These are phyloP conservation scores for Drosophila virilis DNA, from an alignment of 1,140 invertebrate genomes.

Conservation along the genomic window DNA sequence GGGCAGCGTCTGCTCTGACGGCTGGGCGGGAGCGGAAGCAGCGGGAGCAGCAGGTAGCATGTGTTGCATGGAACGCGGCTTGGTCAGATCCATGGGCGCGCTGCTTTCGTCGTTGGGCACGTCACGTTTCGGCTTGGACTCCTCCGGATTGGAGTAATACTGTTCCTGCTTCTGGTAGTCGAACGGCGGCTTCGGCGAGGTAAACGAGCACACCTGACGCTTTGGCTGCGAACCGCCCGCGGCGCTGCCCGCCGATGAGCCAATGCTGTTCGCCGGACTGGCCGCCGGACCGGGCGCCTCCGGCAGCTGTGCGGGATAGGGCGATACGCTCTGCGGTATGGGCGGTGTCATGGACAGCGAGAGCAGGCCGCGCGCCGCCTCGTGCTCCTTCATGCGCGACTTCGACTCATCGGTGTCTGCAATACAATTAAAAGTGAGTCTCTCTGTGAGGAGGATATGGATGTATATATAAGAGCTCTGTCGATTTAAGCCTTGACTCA, in stretches of 20 bases:
- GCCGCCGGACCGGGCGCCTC: conserved; percentile 54
- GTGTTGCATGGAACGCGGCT: conserved; percentile 52
- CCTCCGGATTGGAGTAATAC: conserved; percentile 83
- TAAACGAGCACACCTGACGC: conserved; percentile 76
- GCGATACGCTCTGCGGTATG: conserved; percentile 69
- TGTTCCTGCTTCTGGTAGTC: conserved; percentile 83
- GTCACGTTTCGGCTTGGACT: conserved; percentile 68
- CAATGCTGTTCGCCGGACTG: conserved; percentile 71
- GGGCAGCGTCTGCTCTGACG: conserved; percentile 31
- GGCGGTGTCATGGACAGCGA: conserved; percentile 88
- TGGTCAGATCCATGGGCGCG: conserved; percentile 81
- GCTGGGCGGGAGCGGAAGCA: not conserved
- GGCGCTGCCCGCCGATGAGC: conserved; percentile 47
- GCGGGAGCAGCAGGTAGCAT: not conserved
- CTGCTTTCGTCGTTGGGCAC: conserved; percentile 68
- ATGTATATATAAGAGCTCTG: not conserved
- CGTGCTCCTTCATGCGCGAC: conserved; percentile 90
- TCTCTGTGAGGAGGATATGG: too few species aligned
- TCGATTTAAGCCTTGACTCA: too few species aligned
- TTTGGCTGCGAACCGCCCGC: conserved; percentile 53
- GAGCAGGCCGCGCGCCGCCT: conserved; percentile 93
- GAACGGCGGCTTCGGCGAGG: conserved; percentile 80
- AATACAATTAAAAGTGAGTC: conserved; percentile 1
- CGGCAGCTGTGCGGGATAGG: conserved; percentile 46
- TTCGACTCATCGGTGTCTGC: conserved; percentile 86